Percentiles rank a stretch among this genome's conserved stretches.
Conservation (phyloP, 1,140 invertebrate genomes). For the Sycobia sp. region DNA sequence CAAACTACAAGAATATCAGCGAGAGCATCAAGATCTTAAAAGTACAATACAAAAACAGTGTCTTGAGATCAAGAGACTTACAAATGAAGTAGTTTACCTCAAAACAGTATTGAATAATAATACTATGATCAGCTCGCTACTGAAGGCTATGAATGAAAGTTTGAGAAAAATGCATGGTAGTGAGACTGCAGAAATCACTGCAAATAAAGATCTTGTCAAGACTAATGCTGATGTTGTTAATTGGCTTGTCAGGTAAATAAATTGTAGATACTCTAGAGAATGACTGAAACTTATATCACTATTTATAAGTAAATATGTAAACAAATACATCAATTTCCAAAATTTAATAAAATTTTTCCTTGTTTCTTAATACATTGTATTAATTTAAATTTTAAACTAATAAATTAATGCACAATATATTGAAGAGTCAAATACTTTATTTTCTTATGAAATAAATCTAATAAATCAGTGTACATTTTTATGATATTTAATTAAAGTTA, state of each 20-base stretch:
- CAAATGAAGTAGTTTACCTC: constrained; percentile 61
- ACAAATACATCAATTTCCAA: too few species aligned
- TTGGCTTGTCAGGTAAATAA: constrained; percentile 23
- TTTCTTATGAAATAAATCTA: too few species aligned
- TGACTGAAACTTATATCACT: neutral
- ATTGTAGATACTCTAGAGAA: too few species aligned
- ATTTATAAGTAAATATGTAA: too few species aligned
- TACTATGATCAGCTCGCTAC: constrained; percentile 55
- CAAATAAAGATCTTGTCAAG: neutral
- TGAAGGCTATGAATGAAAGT: constrained; percentile 56
- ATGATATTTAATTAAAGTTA: too few species aligned
- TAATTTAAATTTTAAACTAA: too few species aligned
- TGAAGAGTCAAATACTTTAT: too few species aligned
- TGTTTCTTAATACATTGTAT: too few species aligned
- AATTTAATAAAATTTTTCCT: too few species aligned
- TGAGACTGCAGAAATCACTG: too few species aligned
- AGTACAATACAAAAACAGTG: constrained; percentile 59
- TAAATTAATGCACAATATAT: too few species aligned
- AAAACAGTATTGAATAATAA: constrained; percentile 63
- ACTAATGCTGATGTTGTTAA: neutral
- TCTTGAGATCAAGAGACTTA: constrained; percentile 56
- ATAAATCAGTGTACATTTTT: too few species aligned
- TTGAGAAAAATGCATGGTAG: constrained; percentile 30
- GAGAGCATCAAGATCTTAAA: constrained; percentile 59
- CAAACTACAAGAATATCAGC: constrained; percentile 54